Evolutionary conservation across 2,113 vertebrate species (phyloP).

Genomic region (Cisticola juncidis): DNA sequence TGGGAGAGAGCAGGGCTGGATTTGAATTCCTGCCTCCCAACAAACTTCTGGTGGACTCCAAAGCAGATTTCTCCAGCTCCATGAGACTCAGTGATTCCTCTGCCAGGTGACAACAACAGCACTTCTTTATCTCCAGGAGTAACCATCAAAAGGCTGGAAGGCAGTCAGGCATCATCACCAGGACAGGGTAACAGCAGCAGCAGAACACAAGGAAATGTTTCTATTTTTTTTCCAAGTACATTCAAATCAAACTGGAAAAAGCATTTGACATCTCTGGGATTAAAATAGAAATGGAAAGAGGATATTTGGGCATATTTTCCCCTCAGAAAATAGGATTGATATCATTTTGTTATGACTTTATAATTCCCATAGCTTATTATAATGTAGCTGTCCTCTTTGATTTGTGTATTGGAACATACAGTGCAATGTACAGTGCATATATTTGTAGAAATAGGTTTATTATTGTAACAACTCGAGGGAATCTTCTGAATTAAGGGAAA

Average conservation of each 20-base stretch:
- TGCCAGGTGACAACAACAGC: background rate
- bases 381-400: constrained; percentile 58
- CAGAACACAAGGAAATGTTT: background rate
- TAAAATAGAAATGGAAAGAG: constrained; percentile 38
- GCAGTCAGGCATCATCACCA: background rate
- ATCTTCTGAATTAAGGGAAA: constrained; percentile 75
- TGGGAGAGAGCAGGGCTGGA: no score
- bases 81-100: background rate
- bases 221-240: background rate
- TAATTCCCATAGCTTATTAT: constrained; percentile 46
- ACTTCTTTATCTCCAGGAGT: background rate
- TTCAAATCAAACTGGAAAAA: constrained; percentile 36
- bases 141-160: background rate
- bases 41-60: background rate
- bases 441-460: constrained; percentile 67
- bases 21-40: background rate
- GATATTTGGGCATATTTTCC: constrained; percentile 28
- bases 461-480: constrained; percentile 77
- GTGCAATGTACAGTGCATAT: constrained; percentile 23
- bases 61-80: background rate
- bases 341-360: constrained; percentile 19
- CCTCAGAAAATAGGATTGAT: constrained; percentile 50
- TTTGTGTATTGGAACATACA: constrained; percentile 53
- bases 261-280: background rate
- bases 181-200: background rate